A percentile compares a stretch with the other conserved stretches of the same genome.
phyloP scores from a whole-genome alignment of 2,888 invertebrate species.

The Drosophila affinis region DNA sequence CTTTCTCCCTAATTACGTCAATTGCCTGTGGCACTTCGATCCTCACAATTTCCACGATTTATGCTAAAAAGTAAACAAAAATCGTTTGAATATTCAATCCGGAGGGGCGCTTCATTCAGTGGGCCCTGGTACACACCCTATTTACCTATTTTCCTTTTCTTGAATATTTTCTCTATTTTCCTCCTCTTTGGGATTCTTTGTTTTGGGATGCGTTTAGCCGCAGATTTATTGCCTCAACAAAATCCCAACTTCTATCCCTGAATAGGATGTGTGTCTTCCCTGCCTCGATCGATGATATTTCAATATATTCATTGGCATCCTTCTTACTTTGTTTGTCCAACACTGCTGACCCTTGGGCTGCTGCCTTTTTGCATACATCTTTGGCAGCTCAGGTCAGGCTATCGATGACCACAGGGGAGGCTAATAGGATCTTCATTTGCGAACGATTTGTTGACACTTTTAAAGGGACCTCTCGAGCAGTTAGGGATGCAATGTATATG shows the following conservation, averaged over 20 bases:
- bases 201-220: conserved; percentile 62
- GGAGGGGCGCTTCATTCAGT: conserved; percentile 23
- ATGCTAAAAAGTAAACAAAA: conserved; percentile 51
- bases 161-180: conserved; percentile 54
- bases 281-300: conserved; percentile 40
- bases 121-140: conserved; percentile 19
- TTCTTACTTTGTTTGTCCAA: conserved; percentile 9
- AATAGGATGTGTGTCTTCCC: neutral
- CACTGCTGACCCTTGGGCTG: conserved; percentile 25
- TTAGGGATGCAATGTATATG: conserved; percentile 33
- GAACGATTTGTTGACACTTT: conserved; percentile 41
- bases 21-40: conserved; percentile 45
- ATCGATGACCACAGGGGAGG: conserved; percentile 44
- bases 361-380: conserved; percentile 36
- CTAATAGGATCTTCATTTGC: conserved; percentile 58
- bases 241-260: conserved; percentile 55
- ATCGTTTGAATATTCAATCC: conserved; percentile 51
- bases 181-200: conserved; percentile 51
- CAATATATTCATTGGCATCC: conserved; percentile 32
- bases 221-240: conserved; percentile 72
- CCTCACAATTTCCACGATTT: conserved; percentile 33
- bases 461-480: conserved; percentile 3
- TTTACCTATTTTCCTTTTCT: conserved; percentile 18
- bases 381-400: neutral
- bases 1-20: conserved; percentile 51